Base-by-base conservation (phyloP, 2,888 invertebrate genomes). In the Drosophila prostipennis region DNA sequence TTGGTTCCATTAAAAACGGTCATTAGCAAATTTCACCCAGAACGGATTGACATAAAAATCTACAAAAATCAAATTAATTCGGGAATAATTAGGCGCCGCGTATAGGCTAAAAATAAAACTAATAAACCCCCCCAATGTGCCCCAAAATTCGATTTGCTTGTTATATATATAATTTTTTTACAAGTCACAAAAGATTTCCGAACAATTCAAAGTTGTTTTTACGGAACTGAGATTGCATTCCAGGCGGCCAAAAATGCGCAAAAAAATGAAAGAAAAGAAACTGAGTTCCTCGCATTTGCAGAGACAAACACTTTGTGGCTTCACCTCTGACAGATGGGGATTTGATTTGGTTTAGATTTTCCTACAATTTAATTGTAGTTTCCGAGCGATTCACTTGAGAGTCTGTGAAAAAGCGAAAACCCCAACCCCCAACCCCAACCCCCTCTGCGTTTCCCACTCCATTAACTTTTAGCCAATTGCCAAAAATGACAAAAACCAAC, bases 381-480 rank as follows among this genome's bases (percentile, higher is more conserved):
- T 39, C 26, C 53, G 16, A 42, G 48, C 61, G 26, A 42, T 23
- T 59, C 34, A 26, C 58, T 26, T 34, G 32, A n/a, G 16, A 39
- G 36, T 36, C 60, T 43, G 42, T 26, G 36, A n/a, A 43, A 56
- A 6, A 29, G 29, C 26, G 26, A 26, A 26, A 26, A 26, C 26
- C 29, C n/a, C n/a, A n/a, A n/a, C n/a, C n/a, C n/a, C 26, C 6
- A 26, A 8, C 23, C 26, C 26, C 6, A 6, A 8, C 16, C n/a
- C 6, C 48, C 1, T 13, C 0, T 26, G 14, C 4, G n/a, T 36
- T 7, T 7, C 13, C 29, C 29, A 46, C 53, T 39, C 39, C 23
- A 68, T 68, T 68, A 68, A 67, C 45, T 68, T 53, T 64, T 26
- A 52, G 52, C 64, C 52, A 64, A 64, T 64, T 64, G 43, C 64